Evolutionary conservation across 2,113 vertebrate species (phyloP).

Genomic region (Anas platyrhynchos): DNA sequence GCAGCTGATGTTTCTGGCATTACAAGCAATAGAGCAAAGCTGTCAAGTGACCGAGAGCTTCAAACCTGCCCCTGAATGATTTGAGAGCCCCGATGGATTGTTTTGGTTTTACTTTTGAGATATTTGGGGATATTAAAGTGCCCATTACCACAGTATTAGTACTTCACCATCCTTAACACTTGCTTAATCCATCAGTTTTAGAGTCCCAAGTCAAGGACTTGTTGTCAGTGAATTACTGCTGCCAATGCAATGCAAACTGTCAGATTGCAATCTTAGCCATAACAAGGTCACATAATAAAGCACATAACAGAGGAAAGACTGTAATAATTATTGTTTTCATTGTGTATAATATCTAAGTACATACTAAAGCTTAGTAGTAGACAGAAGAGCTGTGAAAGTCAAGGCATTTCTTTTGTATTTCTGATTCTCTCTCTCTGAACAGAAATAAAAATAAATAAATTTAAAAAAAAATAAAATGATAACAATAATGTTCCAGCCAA

Average conservation of each 20-base stretch:
- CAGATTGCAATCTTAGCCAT: not conserved
- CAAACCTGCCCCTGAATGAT: not conserved
- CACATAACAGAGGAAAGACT: not conserved
- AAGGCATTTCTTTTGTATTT: not conserved
- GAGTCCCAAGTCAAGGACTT: not conserved
- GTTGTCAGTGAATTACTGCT: accelerated
- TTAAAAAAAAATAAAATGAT: not conserved
- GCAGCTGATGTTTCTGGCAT: not conserved
- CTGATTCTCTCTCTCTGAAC: not conserved
- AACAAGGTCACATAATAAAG: not conserved
- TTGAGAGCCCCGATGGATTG: not conserved
- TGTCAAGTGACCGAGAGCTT: not conserved
- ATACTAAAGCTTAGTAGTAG: not conserved
- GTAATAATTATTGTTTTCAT: not conserved
- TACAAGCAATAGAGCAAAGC: not conserved
- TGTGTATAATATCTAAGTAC: not conserved
- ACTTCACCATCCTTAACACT: not conserved
- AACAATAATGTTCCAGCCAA: not conserved
- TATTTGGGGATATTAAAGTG: not conserved
- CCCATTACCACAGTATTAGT: not conserved
- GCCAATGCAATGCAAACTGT: not conserved
- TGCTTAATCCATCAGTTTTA: not conserved
- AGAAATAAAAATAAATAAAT: not conserved
- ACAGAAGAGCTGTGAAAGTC: not conserved
- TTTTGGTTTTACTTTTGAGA: not conserved